Base-by-base conservation (phyloP, 2,888 invertebrate genomes). In the Philhelius pedissequus region DNA sequence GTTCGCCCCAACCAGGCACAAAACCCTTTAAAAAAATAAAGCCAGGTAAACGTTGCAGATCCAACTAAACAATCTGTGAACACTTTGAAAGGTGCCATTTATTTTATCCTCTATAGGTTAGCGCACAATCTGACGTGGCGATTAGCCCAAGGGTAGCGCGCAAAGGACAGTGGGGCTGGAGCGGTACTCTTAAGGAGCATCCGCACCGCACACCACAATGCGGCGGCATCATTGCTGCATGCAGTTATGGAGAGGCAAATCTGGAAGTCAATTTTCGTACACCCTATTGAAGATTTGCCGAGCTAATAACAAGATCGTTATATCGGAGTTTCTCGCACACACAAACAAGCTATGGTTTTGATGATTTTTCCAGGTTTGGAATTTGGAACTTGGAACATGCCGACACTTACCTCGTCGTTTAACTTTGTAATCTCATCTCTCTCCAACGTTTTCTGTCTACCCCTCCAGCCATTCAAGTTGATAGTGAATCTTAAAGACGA, bases 1-100 rank as follows among this genome's bases (percentile, higher is more conserved):
- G 32, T 54, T 60, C 35, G 22, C 43, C 22, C 38, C 32, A 43
- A 56, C 48, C 54, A 48, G 30, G n/a, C 48, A 66, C 64, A 60
- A 58, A 66, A 68, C 73, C 73, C 56, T 62, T 54, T 45, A 56
- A 54, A 27, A 52, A 60, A 69, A 78, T 69, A 78, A 69, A 64
- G 50, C 74, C 74, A 79, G 58, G 74, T 80, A 79, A 84, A 70
- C 80, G 84, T 80, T 76, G 60, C 52, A 76, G 71, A 71, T 84
- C 75, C 84, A 64, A 75, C 84, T 80, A 84, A 84, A 84, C 84
- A 84, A 84, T 84, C 84, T 84, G 84, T 84, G 84, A 84, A 84
- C 80, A 84, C 80, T 84, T 84, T 84, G 84, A 84, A 84, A 84
- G 84, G 84, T 84, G 84, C 84, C 84, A 84, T 84, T 84, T 84